Percentiles rank a stretch among this genome's conserved stretches.
phyloP scores from a whole-genome alignment of 1,140 invertebrate species.

The Panagrolaimus sp. region DNA sequence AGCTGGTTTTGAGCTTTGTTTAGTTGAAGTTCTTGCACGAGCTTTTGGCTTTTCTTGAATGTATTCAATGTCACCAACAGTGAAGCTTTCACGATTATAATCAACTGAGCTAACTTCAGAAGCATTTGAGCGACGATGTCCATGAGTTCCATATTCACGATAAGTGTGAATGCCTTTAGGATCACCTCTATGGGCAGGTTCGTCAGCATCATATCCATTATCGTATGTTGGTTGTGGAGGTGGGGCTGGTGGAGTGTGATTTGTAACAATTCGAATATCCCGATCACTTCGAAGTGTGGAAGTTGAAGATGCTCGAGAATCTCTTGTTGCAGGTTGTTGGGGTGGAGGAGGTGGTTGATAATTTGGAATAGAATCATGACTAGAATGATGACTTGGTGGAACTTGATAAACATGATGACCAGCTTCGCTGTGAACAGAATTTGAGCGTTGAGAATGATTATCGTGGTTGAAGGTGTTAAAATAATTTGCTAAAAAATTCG shows the following conservation, averaged over 20 bases:
- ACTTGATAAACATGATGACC: too few species aligned
- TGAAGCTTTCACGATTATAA: neutral
- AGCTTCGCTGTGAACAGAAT: neutral
- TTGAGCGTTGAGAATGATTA: neutral
- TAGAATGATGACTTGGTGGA: too few species aligned
- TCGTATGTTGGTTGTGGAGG: neutral
- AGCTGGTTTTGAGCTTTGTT: too few species aligned
- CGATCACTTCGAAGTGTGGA: neutral
- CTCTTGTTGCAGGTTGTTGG: neutral
- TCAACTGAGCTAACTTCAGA: neutral
- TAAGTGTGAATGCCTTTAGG: neutral
- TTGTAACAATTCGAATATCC: neutral
- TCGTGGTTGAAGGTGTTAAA: neutral
- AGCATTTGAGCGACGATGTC: neutral
- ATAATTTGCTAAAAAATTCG: neutral
- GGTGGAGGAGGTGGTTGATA: too few species aligned
- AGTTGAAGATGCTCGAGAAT: constrained; percentile 4
- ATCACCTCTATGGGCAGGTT: neutral
- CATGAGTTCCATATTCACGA: neutral
- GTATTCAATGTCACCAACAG: neutral
- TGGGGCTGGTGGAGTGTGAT: neutral
- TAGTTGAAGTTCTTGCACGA: neutral
- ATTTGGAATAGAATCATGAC: too few species aligned
- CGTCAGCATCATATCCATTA: neutral
- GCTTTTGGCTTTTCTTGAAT: neutral